Base-by-base conservation (phyloP, 2,113 vertebrate genomes). In the Apus apus region DNA sequence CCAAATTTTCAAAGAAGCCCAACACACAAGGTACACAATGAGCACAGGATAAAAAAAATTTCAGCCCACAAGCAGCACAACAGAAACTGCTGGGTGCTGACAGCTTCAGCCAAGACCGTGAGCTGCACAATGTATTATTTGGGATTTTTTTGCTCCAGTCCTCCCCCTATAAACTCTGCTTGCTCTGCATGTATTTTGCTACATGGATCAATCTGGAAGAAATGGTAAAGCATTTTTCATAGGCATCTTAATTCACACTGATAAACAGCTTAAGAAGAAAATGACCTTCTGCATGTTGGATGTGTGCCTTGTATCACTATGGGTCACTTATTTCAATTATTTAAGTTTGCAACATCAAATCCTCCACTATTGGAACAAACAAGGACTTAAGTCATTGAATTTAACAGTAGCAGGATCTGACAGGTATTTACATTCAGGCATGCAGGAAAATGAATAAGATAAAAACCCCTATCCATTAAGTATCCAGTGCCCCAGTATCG, bases 291-390 rank as follows among this genome's bases (percentile, higher is more conserved):
- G 75, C 72, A 74, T 83, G 48, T 87, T 86, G 89, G 86, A 84
- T 66, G 50, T 51, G 54, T 90, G 94, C 70, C 92, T 93, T 5
- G 5, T 66, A 93, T 79, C 82, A 23, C 90, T 58, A 34, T 12
- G 87, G 96, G 85, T 94, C 92, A 95, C 90, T 93, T 84, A 58
- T 57, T 92, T 94, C 87, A 92, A 91, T 95, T 91, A 88, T 86
- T 92, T 89, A 94, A 93, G 87, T 96, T 79, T 94, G 79, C 81
- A 89, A 60, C 76, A 60, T 80, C 72, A 91, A 92, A 91, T 91
- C 87, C 58, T 71, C 80, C 68, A 18, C 68, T 68, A 65, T 1
- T 90, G 82, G 82, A 93, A 84, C 79, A 95, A 95, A 60, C 34
- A 38, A 90, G 82, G 72, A n/a, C 48, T 90, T 92, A 7, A 86